Evolutionary conservation across 2,888 invertebrate genomes (phyloP), one percentile per base, ranked within the genome.

Genomic region (Tenthredo mesomela): DNA sequence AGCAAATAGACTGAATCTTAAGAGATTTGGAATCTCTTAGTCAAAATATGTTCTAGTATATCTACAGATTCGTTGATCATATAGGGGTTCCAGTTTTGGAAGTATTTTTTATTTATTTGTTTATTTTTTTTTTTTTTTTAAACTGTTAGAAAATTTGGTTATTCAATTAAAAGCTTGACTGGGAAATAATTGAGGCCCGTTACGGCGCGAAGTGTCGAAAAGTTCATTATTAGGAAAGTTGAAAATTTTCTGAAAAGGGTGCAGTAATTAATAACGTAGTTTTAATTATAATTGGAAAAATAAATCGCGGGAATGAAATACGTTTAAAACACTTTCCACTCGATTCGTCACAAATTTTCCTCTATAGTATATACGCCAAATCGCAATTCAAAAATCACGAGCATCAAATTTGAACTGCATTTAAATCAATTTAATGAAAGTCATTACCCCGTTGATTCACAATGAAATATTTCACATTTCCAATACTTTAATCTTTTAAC

Each of bases 171-270:
- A 75, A 43, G 15, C 47, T 47, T 25, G 21, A 15, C 29, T 37
- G 25, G 15, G 5, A 50, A 75, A 43, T 75, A 75, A 75, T 50
- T 75, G 12, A 15, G n/a, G 73, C 47, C 9, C 73, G 47, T 37
- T 15, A 1, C 43, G 21, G n/a, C 18, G 15, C 70, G n/a, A 47
- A 50, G 25, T 37, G 43, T 37, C 47, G 25, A 47, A 47, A 75
- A 75, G 43, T 75, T 75, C 47, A 47, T 75, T 75, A 75, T 75
- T 75, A 50, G n/a, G 7, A 25, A 75, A 75, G 75, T 75, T 47
- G 2, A 43, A 25, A 47, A 18, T 75, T 47, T 75, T 47, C 47
- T 40, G 75, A 1, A 43, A 75, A 37, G 75, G 47, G 43, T 47
- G 37, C 21, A 47, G 47, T 47, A 75, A 47, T 75, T 18, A 12